Conservation (phyloP, 2,888 invertebrate species). For the Tiphia femorata region DNA sequence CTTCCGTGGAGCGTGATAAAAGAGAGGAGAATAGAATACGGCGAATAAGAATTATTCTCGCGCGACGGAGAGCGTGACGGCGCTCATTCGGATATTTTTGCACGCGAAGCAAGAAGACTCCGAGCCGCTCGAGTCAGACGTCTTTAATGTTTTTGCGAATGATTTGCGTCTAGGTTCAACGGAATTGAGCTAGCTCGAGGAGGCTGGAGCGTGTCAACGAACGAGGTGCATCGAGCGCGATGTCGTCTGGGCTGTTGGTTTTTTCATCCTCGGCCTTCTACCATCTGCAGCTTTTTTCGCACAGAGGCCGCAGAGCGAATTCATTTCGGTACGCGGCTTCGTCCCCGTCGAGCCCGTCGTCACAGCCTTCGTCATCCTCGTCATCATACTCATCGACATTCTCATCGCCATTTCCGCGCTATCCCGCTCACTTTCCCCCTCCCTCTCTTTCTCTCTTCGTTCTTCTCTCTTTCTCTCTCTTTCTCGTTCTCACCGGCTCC, state of each 20-base stretch:
- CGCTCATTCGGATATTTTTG: no score
- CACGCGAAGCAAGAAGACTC: no score
- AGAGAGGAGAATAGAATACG: no score
- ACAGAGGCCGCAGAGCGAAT: conserved; percentile 27
- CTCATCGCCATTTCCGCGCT: neutral
- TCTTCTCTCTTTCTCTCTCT: no score
- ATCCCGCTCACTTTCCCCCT: neutral
- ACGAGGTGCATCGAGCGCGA: conserved; percentile 1
- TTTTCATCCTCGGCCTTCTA: conserved; percentile 20
- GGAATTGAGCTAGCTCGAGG: no score
- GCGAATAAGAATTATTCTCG: no score
- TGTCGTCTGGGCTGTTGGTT: conserved; percentile 4
- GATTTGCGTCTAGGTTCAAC: neutral
- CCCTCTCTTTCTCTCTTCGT: neutral
- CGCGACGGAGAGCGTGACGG: no score
- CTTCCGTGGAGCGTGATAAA: no score
- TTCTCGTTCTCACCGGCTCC: no score
- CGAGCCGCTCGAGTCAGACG: no score
- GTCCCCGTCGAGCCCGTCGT: conserved; percentile 20
- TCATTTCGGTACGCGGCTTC: conserved; percentile 35
- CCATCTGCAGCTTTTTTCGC: conserved; percentile 29
- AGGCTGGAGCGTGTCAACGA: conserved; percentile 1
- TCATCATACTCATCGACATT: conserved; percentile 4
- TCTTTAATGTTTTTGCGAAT: no score
- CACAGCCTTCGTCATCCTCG: conserved; percentile 9